phyloP scores from a whole-genome alignment of 1,140 invertebrate species.

The Nasonia longicornis region DNA sequence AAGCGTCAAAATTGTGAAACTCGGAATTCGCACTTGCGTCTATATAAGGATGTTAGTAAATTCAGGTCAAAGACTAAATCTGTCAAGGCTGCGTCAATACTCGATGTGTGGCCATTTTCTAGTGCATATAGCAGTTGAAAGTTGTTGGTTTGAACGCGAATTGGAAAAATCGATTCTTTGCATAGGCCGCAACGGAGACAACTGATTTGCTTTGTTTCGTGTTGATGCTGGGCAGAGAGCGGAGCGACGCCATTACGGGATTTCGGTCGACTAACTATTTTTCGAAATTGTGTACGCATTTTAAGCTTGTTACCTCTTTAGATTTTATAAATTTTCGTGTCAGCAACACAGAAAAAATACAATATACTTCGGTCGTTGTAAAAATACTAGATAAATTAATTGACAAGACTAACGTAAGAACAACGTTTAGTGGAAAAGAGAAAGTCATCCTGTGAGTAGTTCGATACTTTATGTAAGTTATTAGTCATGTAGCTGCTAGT shows the following conservation, averaged over 20 bases:
- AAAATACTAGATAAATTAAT: neutral
- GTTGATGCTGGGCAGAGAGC: neutral
- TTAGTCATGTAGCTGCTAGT: neutral
- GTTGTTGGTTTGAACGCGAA: too few relatives aligned
- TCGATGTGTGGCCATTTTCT: neutral
- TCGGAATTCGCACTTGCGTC: too few relatives aligned
- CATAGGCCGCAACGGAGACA: neutral
- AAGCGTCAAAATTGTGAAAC: too few relatives aligned
- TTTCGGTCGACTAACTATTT: conserved; percentile 6
- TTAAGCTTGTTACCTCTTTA: neutral
- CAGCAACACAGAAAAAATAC: neutral
- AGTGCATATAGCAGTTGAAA: too few relatives aligned
- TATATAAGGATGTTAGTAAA: too few relatives aligned
- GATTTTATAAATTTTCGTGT: neutral
- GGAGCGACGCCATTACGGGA: conserved; percentile 16
- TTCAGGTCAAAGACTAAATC: too few relatives aligned
- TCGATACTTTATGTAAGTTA: neutral
- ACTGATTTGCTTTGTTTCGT: conserved; percentile 13
- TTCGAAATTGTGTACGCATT: neutral
- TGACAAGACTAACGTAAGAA: neutral
- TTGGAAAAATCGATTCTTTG: too few relatives aligned
- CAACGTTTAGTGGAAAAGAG: neutral
- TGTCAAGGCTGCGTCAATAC: too few relatives aligned
- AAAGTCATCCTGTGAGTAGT: neutral
- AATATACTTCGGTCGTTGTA: neutral